Conservation (phyloP, 2,888 invertebrate genomes). For the Spicauda simplicius region DNA sequence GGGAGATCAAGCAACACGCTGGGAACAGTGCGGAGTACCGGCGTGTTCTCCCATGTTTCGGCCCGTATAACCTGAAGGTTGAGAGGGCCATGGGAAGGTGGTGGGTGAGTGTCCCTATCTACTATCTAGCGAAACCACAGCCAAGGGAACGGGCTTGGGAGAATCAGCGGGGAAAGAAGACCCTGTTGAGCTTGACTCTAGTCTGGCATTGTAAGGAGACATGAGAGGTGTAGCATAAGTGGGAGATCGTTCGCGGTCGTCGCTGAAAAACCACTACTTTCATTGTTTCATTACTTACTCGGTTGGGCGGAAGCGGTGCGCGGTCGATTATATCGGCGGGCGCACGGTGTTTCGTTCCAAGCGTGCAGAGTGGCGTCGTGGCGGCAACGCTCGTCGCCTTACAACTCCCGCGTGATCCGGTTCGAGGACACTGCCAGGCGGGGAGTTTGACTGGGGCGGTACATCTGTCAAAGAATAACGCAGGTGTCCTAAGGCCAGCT, state of each 20-base stretch:
- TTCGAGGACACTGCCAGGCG: slow-evolving; percentile 86
- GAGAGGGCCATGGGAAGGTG: too few species aligned
- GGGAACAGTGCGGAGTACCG: too few species aligned
- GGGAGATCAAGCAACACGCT: too few species aligned
- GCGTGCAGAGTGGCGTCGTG: slow-evolving; percentile 84
- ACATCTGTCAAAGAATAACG: slow-evolving; percentile 88
- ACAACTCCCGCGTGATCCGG: slow-evolving; percentile 72
- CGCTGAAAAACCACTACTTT: slow-evolving; percentile 64
- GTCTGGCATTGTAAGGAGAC: slow-evolving; percentile 86
- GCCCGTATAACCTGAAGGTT: too few species aligned
- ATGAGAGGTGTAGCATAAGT: slow-evolving; percentile 86
- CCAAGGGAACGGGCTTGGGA: slow-evolving; percentile 86
- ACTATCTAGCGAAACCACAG: slow-evolving; percentile 45
- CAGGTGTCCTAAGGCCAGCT: slow-evolving; percentile 87
- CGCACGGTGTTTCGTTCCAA: slow-evolving; percentile 61
- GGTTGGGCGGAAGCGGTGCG: slow-evolving; percentile 55
- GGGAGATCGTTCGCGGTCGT: slow-evolving; percentile 69
- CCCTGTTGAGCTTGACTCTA: slow-evolving; percentile 88
- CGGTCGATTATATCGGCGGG: slow-evolving; percentile 51
- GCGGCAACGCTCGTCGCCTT: slow-evolving; percentile 53
- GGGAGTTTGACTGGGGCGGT: slow-evolving; percentile 88
- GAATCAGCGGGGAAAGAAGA: slow-evolving; percentile 90
- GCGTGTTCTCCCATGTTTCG: too few species aligned
- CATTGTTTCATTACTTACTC: slow-evolving; percentile 60
- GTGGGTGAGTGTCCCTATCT: too few species aligned